A percentile compares a stretch with the other conserved stretches of the same genome.
Conservation (phyloP, 2,888 invertebrate genomes). For the Amphimallon solstitiale region DNA sequence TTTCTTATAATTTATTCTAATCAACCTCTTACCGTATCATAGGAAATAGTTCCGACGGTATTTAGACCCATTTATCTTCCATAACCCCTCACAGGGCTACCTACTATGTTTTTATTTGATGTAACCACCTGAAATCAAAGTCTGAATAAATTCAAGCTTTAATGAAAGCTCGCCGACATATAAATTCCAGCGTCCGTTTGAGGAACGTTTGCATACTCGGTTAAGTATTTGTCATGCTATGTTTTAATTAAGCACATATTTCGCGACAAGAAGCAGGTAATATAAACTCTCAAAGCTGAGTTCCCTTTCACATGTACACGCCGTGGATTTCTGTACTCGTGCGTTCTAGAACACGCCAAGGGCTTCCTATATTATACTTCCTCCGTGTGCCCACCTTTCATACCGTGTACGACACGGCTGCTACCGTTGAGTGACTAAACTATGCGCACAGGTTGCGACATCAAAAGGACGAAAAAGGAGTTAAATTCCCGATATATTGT, state of each 20-base stretch:
- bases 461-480: conserved; percentile 52
- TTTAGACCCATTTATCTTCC: neutral
- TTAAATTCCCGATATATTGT: conserved; percentile 49
- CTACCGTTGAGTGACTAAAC: conserved; percentile 34
- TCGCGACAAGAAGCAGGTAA: conserved; percentile 56
- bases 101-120: conserved; percentile 31
- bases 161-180: conserved; percentile 36
- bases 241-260: conserved; percentile 62
- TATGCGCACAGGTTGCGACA: conserved; percentile 43
- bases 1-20: conserved; percentile 18
- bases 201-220: conserved; percentile 50
- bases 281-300: conserved; percentile 51
- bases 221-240: conserved; percentile 62
- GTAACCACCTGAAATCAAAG: conserved; percentile 37
- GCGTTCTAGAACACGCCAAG: conserved; percentile 50
- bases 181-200: conserved; percentile 40
- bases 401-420: conserved; percentile 46
- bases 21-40: neutral
- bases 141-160: conserved; percentile 35
- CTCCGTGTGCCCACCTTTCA: neutral
- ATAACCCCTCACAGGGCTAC: neutral
- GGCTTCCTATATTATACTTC: conserved; percentile 38
- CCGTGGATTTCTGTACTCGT: conserved; percentile 41
- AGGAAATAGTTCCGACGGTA: conserved; percentile 8
- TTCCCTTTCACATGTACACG: conserved; percentile 38